Evolutionary conservation across 2,797 vertebrate genomes (phyloP).

Genomic region (Enteromius argenteus): DNA sequence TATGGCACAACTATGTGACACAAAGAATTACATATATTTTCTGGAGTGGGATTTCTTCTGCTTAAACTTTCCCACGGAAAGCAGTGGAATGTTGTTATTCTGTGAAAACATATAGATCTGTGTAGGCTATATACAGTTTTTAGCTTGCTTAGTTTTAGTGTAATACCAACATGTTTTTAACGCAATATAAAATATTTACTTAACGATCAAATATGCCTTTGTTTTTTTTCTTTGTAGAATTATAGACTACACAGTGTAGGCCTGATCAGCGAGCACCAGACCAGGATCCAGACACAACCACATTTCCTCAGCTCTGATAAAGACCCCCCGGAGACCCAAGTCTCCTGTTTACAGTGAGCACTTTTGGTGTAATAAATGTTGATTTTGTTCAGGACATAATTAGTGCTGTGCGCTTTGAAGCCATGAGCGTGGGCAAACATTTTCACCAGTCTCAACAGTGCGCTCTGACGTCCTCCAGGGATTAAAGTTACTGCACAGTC

Average conservation of each 20-base stretch:
- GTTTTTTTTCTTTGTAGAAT: not conserved
- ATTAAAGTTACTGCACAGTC: conserved; percentile 32
- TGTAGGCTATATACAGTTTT: not conserved
- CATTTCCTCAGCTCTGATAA: conserved; percentile 27
- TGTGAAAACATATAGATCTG: not conserved
- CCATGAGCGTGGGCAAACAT: conserved; percentile 23
- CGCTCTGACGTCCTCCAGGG: not conserved
- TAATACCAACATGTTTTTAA: not conserved
- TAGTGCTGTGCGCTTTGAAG: conserved; percentile 34
- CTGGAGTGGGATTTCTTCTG: not conserved
- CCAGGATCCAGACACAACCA: conserved; percentile 10
- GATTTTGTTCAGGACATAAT: conserved; percentile 39
- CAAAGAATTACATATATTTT: not conserved
- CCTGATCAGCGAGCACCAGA: not conserved
- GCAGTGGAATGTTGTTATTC: not conserved
- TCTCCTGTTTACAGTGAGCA: conserved; percentile 42
- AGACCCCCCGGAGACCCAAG: conserved; percentile 11
- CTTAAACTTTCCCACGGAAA: not conserved
- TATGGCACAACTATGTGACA: not conserved
- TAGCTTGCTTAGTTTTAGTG: not conserved
- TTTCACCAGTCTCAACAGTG: conserved; percentile 22
- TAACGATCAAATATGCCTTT: not conserved
- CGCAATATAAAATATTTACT: not conserved
- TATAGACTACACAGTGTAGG: not conserved
- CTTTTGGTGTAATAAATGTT: conserved; percentile 42